Base-by-base conservation (phyloP, 2,888 invertebrate species). In the Lepidochitona cinerea region DNA sequence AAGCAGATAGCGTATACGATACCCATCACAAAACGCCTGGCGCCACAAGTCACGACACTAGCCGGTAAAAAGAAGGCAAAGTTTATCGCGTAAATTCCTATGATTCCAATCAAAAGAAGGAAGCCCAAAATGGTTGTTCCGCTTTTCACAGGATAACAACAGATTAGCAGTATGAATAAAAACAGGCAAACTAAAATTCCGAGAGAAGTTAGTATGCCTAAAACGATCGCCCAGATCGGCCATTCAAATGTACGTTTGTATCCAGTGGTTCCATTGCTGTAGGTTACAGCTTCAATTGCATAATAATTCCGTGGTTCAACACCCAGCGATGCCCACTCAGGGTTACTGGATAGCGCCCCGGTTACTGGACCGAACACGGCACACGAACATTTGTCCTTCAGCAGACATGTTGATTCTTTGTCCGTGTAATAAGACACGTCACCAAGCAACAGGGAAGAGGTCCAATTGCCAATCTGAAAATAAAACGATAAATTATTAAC, bases 61-160 rank as follows among this genome's bases (percentile, higher is more conserved):
- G 91, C 90, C n/a, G 87, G 87, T 26, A 90, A 72, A 73, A 92
- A 86, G 85, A 91, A 91, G 36, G 91, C 91, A 78, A 91, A 91
- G 81, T 91, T 91, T 72, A 91, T 84, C 37, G 85, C 86, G 78
- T 90, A 92, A 53, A 92, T 84, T 4, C 90, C 82, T n/a, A 91
- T 77, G 65, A 92, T 82, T 23, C 92, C 92, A n/a, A 90, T 75
- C 64, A 92, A 87, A 52, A 90, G 88, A 75, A 91, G 81, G 83
- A 90, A 92, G 2, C 91, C 92, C 1, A 92, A 83, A 5, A 89
- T 82, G 0, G 91, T 80, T 26, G 90, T 89, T 54, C 89, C 90
- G 4, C 88, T 85, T n/a, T 86, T 83, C 35, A 89, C 82, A 0
- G 90, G 90, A 77, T 90, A 91, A 36, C 83, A 83, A 70, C 89